Evolutionary conservation across 2,888 invertebrate species (phyloP).

Genomic region (Electrophaes corylata): DNA sequence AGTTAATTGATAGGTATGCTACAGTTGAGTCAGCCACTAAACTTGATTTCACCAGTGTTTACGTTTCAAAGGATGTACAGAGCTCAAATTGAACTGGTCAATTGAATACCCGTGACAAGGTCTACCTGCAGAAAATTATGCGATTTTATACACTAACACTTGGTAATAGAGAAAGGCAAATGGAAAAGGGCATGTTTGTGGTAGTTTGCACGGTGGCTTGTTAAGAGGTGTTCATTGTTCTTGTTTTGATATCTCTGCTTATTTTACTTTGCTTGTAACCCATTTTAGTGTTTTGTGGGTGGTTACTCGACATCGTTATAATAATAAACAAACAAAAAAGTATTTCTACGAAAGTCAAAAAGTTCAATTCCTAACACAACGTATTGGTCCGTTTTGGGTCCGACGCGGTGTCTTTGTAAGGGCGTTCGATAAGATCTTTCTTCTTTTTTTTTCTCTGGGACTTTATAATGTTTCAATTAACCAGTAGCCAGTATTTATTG

Average conservation of each 20-base stretch:
- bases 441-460: slow-evolving; percentile 20
- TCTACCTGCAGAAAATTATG: slow-evolving; percentile 21
- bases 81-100: slow-evolving; percentile 53
- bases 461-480: slow-evolving; percentile 82
- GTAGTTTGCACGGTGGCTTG: slow-evolving; percentile 65
- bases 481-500: slow-evolving; percentile 82
- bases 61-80: slow-evolving; percentile 17
- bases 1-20: not conserved
- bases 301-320: slow-evolving; percentile 41
- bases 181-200: slow-evolving; percentile 8
- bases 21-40: not conserved
- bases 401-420: slow-evolving; percentile 67
- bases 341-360: slow-evolving; percentile 41
- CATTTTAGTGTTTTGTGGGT: slow-evolving; percentile 59
- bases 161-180: not conserved
- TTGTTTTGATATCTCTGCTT: slow-evolving; percentile 59
- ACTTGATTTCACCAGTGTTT: not conserved
- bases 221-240: slow-evolving; percentile 70
- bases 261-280: slow-evolving; percentile 52
- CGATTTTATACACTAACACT: slow-evolving; percentile 35
- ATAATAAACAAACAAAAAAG: slow-evolving; percentile 25
- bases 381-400: slow-evolving; percentile 48
- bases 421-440: slow-evolving; percentile 70
- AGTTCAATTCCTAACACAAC: slow-evolving; percentile 61
- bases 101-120: slow-evolving; percentile 46